Evolutionary conservation across 1,140 invertebrate genomes (phyloP).

Genomic region (Tribolium castaneum): DNA sequence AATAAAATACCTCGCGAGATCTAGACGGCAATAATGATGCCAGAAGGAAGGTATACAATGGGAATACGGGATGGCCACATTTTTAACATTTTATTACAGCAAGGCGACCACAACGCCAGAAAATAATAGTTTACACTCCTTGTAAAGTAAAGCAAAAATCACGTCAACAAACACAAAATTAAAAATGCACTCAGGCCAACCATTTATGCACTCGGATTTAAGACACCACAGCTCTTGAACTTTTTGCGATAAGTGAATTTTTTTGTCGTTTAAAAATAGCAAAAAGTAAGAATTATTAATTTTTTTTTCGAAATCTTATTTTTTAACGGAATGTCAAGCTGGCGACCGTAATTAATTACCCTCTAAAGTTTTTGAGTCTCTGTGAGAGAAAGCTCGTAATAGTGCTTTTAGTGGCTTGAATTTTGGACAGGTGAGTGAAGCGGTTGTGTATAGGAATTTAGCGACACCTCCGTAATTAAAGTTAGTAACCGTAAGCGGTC

Average conservation of each 20-base stretch:
- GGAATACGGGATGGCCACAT: not conserved
- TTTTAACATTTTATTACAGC: not conserved
- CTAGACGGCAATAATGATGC: not conserved
- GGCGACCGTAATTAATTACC: conserved; percentile 2
- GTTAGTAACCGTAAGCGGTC: conserved; percentile 47
- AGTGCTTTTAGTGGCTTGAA: not conserved
- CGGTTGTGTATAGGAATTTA: conserved; percentile 51
- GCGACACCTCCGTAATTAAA: conserved; percentile 56
- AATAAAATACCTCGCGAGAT: not conserved
- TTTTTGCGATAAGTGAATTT: too few species aligned
- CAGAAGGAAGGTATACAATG: not conserved
- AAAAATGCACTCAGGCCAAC: too few species aligned
- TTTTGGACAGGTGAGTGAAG: conserved; percentile 39
- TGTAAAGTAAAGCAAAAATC: too few species aligned
- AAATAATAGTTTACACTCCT: too few species aligned
- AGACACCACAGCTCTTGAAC: too few species aligned
- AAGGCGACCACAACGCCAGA: not conserved
- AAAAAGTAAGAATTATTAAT: too few species aligned
- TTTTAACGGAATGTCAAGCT: not conserved
- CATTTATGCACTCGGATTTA: too few species aligned
- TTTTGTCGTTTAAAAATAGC: too few species aligned
- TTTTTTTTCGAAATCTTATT: not conserved
- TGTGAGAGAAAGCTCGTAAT: not conserved
- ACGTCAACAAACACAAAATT: not conserved
- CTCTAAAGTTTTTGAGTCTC: not conserved